Conservation (phyloP, 2,113 vertebrate genomes). For the Eulemur rufifrons region DNA sequence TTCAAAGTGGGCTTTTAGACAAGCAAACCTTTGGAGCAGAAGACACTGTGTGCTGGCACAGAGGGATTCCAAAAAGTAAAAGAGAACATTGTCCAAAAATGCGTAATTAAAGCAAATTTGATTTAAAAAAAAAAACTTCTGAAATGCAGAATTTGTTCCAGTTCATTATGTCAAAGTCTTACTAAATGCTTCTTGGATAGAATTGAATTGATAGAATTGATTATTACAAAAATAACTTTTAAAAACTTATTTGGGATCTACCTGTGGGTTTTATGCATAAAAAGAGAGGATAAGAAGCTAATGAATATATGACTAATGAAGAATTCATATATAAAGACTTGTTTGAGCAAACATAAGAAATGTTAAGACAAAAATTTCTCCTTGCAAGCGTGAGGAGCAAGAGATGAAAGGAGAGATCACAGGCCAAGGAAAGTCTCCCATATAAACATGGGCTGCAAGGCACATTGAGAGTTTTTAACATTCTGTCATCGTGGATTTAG, state of each 20-base stretch:
- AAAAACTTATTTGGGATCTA: neutral
- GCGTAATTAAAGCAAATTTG: neutral
- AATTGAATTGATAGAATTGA: neutral
- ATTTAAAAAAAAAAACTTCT: neutral
- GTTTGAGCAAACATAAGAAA: neutral
- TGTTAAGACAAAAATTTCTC: neutral
- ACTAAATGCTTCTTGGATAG: neutral
- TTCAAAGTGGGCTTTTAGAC: neutral
- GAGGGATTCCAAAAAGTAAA: neutral
- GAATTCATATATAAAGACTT: neutral
- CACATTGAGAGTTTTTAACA: neutral
- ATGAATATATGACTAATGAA: neutral
- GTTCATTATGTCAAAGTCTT: neutral
- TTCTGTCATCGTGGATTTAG: neutral
- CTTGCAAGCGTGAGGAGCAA: neutral
- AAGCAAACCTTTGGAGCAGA: neutral
- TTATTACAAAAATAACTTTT: neutral
- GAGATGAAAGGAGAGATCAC: neutral
- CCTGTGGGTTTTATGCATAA: neutral
- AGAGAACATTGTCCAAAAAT: fast-evolving
- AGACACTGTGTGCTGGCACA: fast-evolving
- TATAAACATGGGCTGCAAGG: neutral
- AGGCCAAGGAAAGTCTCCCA: neutral
- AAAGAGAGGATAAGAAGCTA: neutral
- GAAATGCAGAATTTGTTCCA: neutral